Evolutionary conservation across 92 coral and sea anemone species (phyloP).

Genomic region (Parazoanthus swiftii): DNA sequence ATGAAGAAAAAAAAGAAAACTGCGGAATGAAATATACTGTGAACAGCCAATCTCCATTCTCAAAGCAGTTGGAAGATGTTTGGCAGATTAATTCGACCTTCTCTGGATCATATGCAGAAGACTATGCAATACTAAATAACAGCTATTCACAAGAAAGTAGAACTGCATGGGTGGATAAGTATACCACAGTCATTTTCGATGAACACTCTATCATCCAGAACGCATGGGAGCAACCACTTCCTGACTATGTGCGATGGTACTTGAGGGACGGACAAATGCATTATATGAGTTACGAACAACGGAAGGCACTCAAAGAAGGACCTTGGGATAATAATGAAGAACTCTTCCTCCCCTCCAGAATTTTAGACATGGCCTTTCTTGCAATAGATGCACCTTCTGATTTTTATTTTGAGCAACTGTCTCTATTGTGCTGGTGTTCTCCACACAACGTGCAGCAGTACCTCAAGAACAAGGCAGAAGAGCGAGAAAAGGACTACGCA

Average conservation of each 20-base stretch:
- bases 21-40: slow-evolving; percentile 43
- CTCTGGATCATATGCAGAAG: slow-evolving; percentile 38
- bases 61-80: slow-evolving; percentile 32
- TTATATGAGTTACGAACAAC: slow-evolving; percentile 43
- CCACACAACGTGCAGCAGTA: slow-evolving; percentile 21
- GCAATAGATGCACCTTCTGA: not conserved
- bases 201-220: slow-evolving; percentile 10
- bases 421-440: slow-evolving; percentile 40
- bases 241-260: slow-evolving; percentile 56
- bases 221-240: slow-evolving; percentile 48
- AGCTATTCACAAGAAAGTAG: not conserved
- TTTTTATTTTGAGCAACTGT: not conserved
- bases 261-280: slow-evolving; percentile 33
- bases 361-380: slow-evolving; percentile 29
- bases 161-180: slow-evolving; percentile 55
- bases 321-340: slow-evolving; percentile 39
- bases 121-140: slow-evolving; percentile 43
- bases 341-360: slow-evolving; percentile 45
- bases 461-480: not conserved
- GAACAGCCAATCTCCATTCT: slow-evolving; percentile 19
- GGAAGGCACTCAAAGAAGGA: slow-evolving; percentile 25
- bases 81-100: slow-evolving; percentile 42
- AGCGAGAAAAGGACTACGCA: not conserved
- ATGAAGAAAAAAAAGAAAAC: slow-evolving; percentile 45
- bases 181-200: slow-evolving; percentile 47